Evolutionary conservation across 2,113 vertebrate species (phyloP), one percentile per base, ranked within the genome.

Genomic region (Mormoops blainvillei): DNA sequence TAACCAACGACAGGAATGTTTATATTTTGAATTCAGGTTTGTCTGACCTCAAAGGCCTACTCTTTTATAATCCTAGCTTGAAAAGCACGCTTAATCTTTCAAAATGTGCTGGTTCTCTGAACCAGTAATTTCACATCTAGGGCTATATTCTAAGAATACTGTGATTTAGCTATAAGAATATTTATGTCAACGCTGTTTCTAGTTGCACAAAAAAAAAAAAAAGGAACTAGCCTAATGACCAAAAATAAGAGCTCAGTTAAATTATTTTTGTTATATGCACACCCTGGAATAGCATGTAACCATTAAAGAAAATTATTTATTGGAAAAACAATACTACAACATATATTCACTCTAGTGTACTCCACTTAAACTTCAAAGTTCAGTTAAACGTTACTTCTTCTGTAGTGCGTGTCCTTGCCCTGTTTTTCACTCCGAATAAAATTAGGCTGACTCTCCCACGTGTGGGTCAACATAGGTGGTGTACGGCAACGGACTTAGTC

Each of bases 381-480:
- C 18, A 71, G 4, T 36, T 61, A 73, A 54, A 36, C 0, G 56
- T 58, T 28, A 54, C 9, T 70, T 61, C 2, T 89, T 93, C 4
- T 4, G 45, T 48, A 33, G 48, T 52, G 0, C 33, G 5, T 2
- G 10, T 19, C 11, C 14, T 93, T 4, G 22, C 0, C 4, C 28
- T 67, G 0, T 36, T n/a, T 78, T 8, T 86, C 33, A n/a, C 78
- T 76, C 22, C 38, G 74, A 56, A 80, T 84, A 67, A 52, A 89
- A 68, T 41, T 2, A 19, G 4, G 11, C 13, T 20, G 7, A n/a
- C 12, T 52, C 14, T 90, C 12, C 13, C 33, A 52, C 48, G 31
- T n/a, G 10, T 2, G 52, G 10, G 10, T 58, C 10, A 48, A 3
- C 1, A 26, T 16, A 70, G 0, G 15, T 0, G 13, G 19, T 0